A percentile compares a stretch with the other conserved stretches of the same genome.
Evolutionary conservation across 2,888 invertebrate genomes (phyloP).

Genomic region (Spicauda simplicius): DNA sequence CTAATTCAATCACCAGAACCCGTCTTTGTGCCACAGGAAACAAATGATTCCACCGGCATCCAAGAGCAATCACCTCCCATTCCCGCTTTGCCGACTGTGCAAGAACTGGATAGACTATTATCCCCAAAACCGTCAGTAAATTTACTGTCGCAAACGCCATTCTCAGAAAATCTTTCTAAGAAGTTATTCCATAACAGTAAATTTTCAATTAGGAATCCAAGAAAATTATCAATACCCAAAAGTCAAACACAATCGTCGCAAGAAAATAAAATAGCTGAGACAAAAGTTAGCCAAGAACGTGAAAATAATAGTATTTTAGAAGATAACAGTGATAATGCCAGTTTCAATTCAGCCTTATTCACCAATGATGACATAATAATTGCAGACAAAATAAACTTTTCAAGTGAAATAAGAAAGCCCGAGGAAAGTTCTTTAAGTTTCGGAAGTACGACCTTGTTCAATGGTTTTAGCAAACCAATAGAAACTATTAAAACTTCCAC

Average conservation of each 20-base stretch:
- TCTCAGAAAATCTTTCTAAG: conserved; percentile 83
- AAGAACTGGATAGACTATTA: conserved; percentile 61
- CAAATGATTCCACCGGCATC: conserved; percentile 49
- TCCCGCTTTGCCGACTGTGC: conserved; percentile 64
- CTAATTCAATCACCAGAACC: conserved; percentile 55
- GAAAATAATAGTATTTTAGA: conserved; percentile 42
- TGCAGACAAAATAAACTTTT: not conserved
- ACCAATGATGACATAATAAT: conserved; percentile 1
- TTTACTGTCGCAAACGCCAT: conserved; percentile 51
- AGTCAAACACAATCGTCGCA: conserved; percentile 44
- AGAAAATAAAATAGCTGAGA: conserved; percentile 1
- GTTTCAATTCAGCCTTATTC: conserved; percentile 4
- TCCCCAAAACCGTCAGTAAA: conserved; percentile 46
- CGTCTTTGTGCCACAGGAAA: conserved; percentile 49
- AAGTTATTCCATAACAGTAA: conserved; percentile 89
- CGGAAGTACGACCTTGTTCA: conserved; percentile 18
- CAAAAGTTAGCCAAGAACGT: conserved; percentile 42
- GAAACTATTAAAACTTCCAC: conserved; percentile 48
- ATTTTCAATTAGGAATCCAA: conserved; percentile 90
- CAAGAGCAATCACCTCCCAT: conserved; percentile 49
- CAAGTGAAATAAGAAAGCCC: conserved; percentile 13
- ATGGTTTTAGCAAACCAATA: conserved; percentile 11
- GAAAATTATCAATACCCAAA: conserved; percentile 82
- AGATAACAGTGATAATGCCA: conserved; percentile 38
- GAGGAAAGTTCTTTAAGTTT: conserved; percentile 17